Evolutionary conservation across 2,797 vertebrate genomes (phyloP).

Genomic region (Periparus ater): DNA sequence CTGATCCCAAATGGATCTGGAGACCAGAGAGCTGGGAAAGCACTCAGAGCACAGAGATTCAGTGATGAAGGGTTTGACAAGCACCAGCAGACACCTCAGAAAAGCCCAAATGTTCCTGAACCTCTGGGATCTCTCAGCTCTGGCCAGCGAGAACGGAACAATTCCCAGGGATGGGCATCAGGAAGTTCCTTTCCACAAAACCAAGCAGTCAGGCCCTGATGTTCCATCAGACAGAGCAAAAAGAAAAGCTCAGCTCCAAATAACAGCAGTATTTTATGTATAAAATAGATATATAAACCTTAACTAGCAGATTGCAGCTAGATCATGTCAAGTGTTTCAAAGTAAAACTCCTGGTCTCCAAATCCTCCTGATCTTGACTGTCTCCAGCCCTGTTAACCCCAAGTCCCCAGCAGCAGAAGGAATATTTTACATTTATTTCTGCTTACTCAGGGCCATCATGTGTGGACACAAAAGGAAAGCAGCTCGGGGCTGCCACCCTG

Average conservation of each 20-base stretch:
- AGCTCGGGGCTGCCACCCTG: slow-evolving; percentile 1
- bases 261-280: accelerated
- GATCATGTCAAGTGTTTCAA: not conserved
- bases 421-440: slow-evolving; percentile 5
- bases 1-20: too few species aligned
- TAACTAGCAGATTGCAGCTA: not conserved
- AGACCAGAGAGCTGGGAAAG: accelerated
- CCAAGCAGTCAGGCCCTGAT: not conserved
- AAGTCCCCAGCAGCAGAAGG: not conserved
- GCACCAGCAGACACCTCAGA: not conserved
- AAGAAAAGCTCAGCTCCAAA: not conserved
- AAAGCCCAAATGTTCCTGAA: not conserved
- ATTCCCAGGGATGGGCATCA: not conserved
- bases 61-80: not conserved
- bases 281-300: not conserved
- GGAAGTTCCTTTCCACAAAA: not conserved
- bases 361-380: too few species aligned
- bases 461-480: slow-evolving; percentile 33
- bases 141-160: not conserved
- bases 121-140: not conserved
- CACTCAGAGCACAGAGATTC: not conserved
- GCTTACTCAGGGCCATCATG: not conserved
- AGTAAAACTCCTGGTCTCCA: not conserved
- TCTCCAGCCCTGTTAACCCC: not conserved
- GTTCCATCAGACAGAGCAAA: not conserved